Evolutionary conservation across 2,797 vertebrate species (phyloP).

Genomic region (Gephyroberyx darwinii): DNA sequence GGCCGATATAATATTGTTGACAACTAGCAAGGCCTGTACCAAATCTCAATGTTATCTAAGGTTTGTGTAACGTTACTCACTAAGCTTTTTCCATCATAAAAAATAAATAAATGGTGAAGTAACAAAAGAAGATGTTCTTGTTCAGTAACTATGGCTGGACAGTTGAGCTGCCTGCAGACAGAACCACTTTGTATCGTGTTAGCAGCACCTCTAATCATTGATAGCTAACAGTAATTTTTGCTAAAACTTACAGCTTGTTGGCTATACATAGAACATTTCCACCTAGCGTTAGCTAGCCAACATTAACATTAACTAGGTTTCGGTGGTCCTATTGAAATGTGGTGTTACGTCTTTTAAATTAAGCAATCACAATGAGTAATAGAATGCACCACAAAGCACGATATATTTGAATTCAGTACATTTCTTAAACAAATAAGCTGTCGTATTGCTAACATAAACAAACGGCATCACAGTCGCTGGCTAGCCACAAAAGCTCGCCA

Average conservation of each 20-base stretch:
- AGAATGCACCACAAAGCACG: rapidly evolving
- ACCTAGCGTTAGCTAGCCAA: slow-evolving; percentile 52
- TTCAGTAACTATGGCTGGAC: rapidly evolving
- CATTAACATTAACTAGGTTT: slow-evolving; percentile 21
- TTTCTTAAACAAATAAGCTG: background rate
- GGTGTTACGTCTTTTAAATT: background rate
- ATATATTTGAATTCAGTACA: rapidly evolving
- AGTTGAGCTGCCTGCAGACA: background rate
- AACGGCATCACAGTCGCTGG: slow-evolving; percentile 42
- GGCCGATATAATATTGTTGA: slow-evolving; percentile 26
- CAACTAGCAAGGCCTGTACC: slow-evolving; percentile 39
- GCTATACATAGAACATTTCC: slow-evolving; percentile 60
- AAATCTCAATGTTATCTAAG: background rate
- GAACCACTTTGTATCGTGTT: rapidly evolving
- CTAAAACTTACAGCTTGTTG: slow-evolving; percentile 18
- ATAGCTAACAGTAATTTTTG: background rate
- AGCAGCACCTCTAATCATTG: background rate
- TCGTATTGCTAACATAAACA: slow-evolving; percentile 73
- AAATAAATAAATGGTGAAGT: no score
- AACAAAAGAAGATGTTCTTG: background rate
- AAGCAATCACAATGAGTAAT: rapidly evolving
- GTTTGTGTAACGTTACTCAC: slow-evolving; percentile 24
- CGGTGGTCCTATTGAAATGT: background rate
- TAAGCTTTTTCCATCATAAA: no score
- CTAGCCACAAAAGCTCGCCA: slow-evolving; percentile 55